phyloP scores from a whole-genome alignment of 2,888 invertebrate genomes.

The Orthosia gothica region DNA sequence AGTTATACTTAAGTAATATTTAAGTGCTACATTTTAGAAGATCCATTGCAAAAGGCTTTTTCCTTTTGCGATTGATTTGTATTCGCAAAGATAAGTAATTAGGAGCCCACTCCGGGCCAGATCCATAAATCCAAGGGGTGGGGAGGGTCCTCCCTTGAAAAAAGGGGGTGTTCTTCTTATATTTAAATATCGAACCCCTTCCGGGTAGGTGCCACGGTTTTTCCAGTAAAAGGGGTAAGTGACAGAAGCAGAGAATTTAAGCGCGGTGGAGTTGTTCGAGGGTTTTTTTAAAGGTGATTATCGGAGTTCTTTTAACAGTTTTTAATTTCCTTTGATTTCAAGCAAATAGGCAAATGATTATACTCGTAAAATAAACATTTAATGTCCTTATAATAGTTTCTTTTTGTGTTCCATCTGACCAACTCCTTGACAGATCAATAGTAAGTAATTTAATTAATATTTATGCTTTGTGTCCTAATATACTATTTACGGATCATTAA shows the following conservation, averaged over 20 bases:
- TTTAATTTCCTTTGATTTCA: neutral
- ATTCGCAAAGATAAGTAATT: constrained; percentile 91
- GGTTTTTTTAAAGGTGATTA: constrained; percentile 6
- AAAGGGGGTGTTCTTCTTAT: constrained; percentile 91
- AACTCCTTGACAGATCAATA: too few species aligned
- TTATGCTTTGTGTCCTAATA: too few species aligned
- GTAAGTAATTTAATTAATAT: too few species aligned
- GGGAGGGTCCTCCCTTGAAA: constrained; percentile 83
- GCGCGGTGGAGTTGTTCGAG: constrained; percentile 68
- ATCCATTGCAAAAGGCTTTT: constrained; percentile 70
- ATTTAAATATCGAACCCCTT: constrained; percentile 92
- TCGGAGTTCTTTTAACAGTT: neutral
- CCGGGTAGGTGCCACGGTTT: constrained; percentile 92
- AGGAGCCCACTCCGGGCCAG: constrained; percentile 87
- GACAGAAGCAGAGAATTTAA: constrained; percentile 88
- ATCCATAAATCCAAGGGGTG: constrained; percentile 89
- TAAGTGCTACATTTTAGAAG: constrained; percentile 64
- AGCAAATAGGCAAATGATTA: too few species aligned
- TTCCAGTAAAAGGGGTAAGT: constrained; percentile 92
- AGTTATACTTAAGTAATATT: constrained; percentile 57
- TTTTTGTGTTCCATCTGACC: too few species aligned
- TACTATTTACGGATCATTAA: too few species aligned
- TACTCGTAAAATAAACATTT: too few species aligned
- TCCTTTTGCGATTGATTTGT: constrained; percentile 88
- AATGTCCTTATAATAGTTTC: too few species aligned